Evolutionary conservation across 2,797 vertebrate species (phyloP), one percentile per base, ranked within the genome.

Genomic region (Echeneis naucrates): DNA sequence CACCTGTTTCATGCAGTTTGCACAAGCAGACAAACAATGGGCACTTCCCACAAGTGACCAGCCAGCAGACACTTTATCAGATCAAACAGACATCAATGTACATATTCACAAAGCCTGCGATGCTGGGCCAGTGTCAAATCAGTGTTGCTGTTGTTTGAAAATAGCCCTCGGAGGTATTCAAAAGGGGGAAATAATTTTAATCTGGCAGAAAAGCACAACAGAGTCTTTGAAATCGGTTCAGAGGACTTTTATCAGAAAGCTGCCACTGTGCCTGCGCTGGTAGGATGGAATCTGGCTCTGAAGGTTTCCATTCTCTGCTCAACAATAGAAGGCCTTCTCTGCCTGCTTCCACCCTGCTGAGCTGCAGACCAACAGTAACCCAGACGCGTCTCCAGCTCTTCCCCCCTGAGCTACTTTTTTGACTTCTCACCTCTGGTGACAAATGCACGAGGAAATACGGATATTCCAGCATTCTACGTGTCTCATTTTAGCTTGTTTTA

Each of bases 281-380:
- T 83, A 88, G 90, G 82, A 84, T 81, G 89, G 87, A 90, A 91
- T 92, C 74, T 82, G 57, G 60, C 78, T 73, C 72, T 52, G 87
- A 89, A 85, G 82, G 76, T 78, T 89, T 84, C 82, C 84, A 84
- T 92, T 91, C 86, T 89, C 68, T 75, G 48, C 55, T 42, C 52
- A 90, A 93, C 91, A 93, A 93, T 89, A 80, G 85, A 83, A 40
- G 74, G 65, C 86, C 88, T 91, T 92, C 77, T 89, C 76, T 32
- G 76, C 57, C 83, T 67, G 80, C 72, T 77, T 66, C 74, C 67
- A 52, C 56, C 73, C 62, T 76, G 59, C 77, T 87, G 80, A 85
- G 78, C 72, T 5, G 64, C 64, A 68, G 69, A 1, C 0, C 24
- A 26, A 32, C 64, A 78, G 47, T 75, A 69, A 72, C 30, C 70